phyloP scores from a whole-genome alignment of 2,113 vertebrate species.

The Lepus americanus region DNA sequence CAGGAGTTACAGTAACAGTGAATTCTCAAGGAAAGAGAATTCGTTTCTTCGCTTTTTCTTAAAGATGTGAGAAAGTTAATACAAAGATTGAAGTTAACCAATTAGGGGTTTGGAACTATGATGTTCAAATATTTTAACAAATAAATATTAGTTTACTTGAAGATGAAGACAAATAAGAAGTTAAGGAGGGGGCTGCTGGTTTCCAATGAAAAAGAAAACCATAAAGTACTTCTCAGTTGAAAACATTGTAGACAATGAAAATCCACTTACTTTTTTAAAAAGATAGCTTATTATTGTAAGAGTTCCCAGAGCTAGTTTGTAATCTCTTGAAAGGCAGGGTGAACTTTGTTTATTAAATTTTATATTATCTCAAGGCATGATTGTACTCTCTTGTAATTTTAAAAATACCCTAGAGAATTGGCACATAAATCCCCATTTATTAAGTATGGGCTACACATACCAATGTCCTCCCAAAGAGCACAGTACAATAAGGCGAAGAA shows the following conservation, averaged over 20 bases:
- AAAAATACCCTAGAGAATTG: neutral
- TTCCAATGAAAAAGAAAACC: constrained; percentile 8
- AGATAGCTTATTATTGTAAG: constrained; percentile 36
- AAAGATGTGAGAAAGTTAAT: constrained; percentile 23
- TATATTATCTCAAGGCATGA: constrained; percentile 14
- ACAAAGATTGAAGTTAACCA: neutral
- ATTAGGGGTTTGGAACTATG: neutral
- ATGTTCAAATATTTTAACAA: constrained; percentile 33
- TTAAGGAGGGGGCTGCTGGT: neutral
- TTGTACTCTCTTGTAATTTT: neutral
- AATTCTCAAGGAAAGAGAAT: constrained; percentile 35
- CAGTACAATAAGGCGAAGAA: neutral
- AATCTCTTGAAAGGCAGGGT: neutral
- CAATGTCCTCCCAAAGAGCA: neutral
- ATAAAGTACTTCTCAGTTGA: neutral
- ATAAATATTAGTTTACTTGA: constrained; percentile 34
- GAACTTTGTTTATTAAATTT: constrained; percentile 45
- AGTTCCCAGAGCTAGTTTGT: neutral
- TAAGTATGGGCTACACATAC: neutral
- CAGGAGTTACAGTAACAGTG: constrained; percentile 53
- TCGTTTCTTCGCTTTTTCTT: constrained; percentile 47
- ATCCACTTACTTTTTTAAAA: neutral
- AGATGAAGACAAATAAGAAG: constrained; percentile 26
- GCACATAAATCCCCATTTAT: neutral
- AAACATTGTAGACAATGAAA: neutral